Evolutionary conservation across 2,888 invertebrate genomes (phyloP).

Genomic region (Pseudococcus longispinus): DNA sequence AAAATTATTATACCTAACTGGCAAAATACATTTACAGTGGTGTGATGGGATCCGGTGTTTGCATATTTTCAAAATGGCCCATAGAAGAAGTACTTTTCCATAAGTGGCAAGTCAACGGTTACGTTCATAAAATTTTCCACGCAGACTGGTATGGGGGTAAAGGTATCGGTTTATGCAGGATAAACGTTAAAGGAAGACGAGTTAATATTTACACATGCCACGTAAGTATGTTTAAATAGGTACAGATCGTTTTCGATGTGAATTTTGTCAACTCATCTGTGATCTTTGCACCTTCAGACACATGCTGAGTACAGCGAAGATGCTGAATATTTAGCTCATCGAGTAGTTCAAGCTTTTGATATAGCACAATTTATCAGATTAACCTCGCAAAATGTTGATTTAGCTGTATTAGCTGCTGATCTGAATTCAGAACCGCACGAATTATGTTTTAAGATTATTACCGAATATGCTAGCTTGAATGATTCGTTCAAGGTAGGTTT

Average conservation of each 20-base stretch:
- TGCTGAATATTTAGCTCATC: slow-evolving; percentile 91
- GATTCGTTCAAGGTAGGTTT: slow-evolving; percentile 54
- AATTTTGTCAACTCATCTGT: not conserved
- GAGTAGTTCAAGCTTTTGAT: slow-evolving; percentile 92
- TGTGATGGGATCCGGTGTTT: slow-evolving; percentile 89
- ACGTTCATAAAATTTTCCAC: slow-evolving; percentile 92
- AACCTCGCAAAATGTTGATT: slow-evolving; percentile 79
- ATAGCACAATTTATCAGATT: slow-evolving; percentile 91
- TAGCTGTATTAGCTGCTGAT: slow-evolving; percentile 91
- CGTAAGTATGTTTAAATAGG: slow-evolving; percentile 69
- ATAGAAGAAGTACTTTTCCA: slow-evolving; percentile 89
- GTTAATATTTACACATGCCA: slow-evolving; percentile 93
- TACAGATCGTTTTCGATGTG: not conserved
- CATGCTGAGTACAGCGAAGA: slow-evolving; percentile 91
- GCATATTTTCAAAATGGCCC: slow-evolving; percentile 82
- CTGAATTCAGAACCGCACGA: slow-evolving; percentile 82
- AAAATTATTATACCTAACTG: too few relatives aligned
- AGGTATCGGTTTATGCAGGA: slow-evolving; percentile 83
- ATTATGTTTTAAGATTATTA: slow-evolving; percentile 57
- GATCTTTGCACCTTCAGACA: slow-evolving; percentile 68
- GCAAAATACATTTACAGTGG: slow-evolving; percentile 69
- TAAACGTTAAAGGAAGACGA: slow-evolving; percentile 72
- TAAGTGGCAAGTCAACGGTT: slow-evolving; percentile 96
- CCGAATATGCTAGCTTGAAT: slow-evolving; percentile 48
- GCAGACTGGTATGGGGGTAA: slow-evolving; percentile 99